Base-by-base conservation (phyloP, 2,113 vertebrate genomes). In the Gavialis gangeticus region DNA sequence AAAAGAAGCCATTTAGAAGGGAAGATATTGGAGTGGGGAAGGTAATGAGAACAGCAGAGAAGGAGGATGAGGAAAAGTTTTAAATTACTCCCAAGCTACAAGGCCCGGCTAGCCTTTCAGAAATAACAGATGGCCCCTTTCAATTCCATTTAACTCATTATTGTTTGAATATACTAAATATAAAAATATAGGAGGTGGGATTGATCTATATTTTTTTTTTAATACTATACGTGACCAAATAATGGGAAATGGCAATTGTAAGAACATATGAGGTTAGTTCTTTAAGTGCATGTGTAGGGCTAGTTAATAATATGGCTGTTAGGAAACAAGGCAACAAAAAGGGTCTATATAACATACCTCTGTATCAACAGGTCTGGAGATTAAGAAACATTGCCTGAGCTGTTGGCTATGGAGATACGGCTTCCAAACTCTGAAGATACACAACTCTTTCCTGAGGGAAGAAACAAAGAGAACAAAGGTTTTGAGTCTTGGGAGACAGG, bases 291-390 rank as follows among this genome's bases (percentile, higher is more conserved):
- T 12, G 62, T 55, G 10, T 19, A 18, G n/a, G 16, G n/a, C 25
- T 69, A 34, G 27, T 12, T 87, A 66, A 80, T 30, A 0, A 0
- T 4, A 88, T 11, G 3, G 62, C 30, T 78, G 12, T 56, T 55
- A 89, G 58, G 58, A 85, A 58, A 30, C 63, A 46, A 76, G 46
- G 34, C 89, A 83, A 91, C 5, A 64, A 5, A 89, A 25, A 46
- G 69, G 34, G 7, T 83, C 27, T 6, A 89, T 62, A 46, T 22
- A 34, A 85, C 88, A 12, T n/a, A 71, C n/a, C 63, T 89, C 24
- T 18, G 1, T 1, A 15, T 16, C 79, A 84, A 10, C 1, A 27
- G 27, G 64, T 59, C 34, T 84, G 60, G 66, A 82, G 22, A 28
- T 22, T 37, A 69, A 17, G 25, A 87, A 94, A 27, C 56, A 63